Evolutionary conservation across 2,888 invertebrate genomes (phyloP).

Genomic region (Onchidella celtica): DNA sequence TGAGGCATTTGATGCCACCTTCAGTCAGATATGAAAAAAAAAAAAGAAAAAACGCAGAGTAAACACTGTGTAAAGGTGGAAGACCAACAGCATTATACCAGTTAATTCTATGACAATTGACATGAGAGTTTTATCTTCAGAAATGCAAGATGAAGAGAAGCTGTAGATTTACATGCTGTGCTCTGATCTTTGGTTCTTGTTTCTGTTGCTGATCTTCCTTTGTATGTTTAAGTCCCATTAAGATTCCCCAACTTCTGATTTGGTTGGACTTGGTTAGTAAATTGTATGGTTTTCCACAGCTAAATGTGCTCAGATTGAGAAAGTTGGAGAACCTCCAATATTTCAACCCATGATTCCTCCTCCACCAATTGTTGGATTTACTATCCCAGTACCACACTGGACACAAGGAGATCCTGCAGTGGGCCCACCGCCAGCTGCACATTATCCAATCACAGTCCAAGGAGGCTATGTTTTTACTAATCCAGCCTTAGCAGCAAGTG

Average conservation of each 20-base stretch:
- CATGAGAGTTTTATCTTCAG: too few relatives aligned
- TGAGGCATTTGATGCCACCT: too few relatives aligned
- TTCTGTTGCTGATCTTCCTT: not conserved
- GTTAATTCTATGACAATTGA: too few relatives aligned
- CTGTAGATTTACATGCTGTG: too few relatives aligned
- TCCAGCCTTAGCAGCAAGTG: constrained; percentile 22
- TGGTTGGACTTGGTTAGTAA: too few relatives aligned
- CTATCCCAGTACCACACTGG: constrained; percentile 47
- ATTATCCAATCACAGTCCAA: constrained; percentile 36
- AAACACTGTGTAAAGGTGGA: too few relatives aligned
- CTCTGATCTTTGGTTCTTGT: not conserved
- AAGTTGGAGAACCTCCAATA: constrained; percentile 1
- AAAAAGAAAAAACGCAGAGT: too few relatives aligned
- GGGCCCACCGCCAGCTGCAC: constrained; percentile 15
- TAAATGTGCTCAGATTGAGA: not conserved
- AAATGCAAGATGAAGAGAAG: too few relatives aligned
- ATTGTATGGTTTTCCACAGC: too few relatives aligned
- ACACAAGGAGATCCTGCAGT: constrained; percentile 2
- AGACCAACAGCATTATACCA: too few relatives aligned
- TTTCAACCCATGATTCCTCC: constrained; percentile 39
- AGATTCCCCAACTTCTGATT: too few relatives aligned
- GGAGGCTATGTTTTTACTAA: constrained; percentile 40
- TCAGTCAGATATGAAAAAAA: too few relatives aligned
- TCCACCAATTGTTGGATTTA: constrained; percentile 30
- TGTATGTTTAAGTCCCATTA: not conserved